Evolutionary conservation across 2,797 vertebrate species (phyloP).

Genomic region (Amblyraja radiata): DNA sequence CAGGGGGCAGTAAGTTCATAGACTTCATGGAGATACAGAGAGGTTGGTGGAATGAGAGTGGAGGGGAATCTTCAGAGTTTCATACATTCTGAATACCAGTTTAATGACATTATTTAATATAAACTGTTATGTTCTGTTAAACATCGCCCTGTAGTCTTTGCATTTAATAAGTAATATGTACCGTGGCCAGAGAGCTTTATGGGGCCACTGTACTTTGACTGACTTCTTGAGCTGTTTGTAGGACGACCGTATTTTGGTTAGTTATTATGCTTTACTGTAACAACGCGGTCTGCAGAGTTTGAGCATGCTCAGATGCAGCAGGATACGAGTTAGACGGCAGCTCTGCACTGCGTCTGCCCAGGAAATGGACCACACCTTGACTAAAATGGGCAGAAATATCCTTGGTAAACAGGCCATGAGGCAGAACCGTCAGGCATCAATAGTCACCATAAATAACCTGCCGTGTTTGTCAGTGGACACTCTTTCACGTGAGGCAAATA

Average conservation of each 20-base stretch:
- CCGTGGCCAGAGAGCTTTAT: neutral
- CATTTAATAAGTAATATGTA: neutral
- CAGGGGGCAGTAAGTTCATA: too few species aligned
- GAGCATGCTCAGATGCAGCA: constrained; percentile 7
- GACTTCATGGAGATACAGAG: too few species aligned
- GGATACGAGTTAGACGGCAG: constrained; percentile 35
- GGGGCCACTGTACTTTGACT: neutral
- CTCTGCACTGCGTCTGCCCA: constrained; percentile 28
- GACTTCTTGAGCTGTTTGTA: neutral
- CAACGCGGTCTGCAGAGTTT: neutral
- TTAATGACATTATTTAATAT: neutral
- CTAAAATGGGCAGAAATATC: constrained; percentile 33
- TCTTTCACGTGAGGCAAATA: neutral
- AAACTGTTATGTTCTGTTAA: neutral
- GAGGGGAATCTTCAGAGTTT: neutral
- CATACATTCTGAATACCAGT: neutral
- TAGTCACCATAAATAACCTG: neutral
- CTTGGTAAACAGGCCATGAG: constrained; percentile 35
- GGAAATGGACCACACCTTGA: constrained; percentile 39
- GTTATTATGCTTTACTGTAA: neutral
- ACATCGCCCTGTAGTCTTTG: neutral
- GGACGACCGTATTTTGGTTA: neutral
- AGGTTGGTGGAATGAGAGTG: too few species aligned
- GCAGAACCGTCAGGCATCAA: constrained; percentile 18
- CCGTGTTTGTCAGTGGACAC: too few species aligned